Evolutionary conservation across 2,888 invertebrate species (phyloP), one percentile per base, ranked within the genome.

Genomic region (Portevinia maculata): DNA sequence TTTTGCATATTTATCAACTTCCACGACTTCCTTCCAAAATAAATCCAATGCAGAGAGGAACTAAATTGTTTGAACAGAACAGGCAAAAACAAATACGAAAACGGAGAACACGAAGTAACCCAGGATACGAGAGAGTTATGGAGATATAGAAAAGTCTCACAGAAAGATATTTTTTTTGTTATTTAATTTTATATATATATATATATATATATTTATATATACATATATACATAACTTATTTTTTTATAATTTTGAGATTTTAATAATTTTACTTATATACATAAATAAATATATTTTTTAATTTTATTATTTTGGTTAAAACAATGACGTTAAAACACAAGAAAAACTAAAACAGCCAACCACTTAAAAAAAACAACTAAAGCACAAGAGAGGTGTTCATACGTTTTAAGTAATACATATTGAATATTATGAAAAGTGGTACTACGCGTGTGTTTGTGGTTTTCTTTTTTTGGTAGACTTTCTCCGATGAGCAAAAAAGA

Each of bases 231-330:
- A 79, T 74, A 73, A 79, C 53, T 79, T 74, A 79, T 79, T 79
- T 53, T 67, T 74, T 79, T 79, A 74, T 79, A 65, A 57, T 79
- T 79, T 79, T 79, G 69, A 79, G 55, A 74, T 62, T 74, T 57
- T 69, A 34, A 55, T 71, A 53, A 76, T 52, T 52, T 39, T 67
- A 57, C 53, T 62, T 69, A 53, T 70, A 78, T 70, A 67, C 41
- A 53, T 19, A 64, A 41, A 76, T 41, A 50, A 55, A 64, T 30
- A 64, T 73, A 62, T 44, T 57, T 74, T 67, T 73, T 55, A 65
- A 59, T 53, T 46, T 62, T 60, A 55, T 62, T 62, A 48, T 70
- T 78, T 78, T 78, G 39, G 60, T 76, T 59, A 59, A 67, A 59
- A 17, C 30, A 32, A 46, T 32, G 17, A 8, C 19, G 1, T 24